These are phyloP conservation scores for Anorthoa munda DNA, from an alignment of 2,888 invertebrate species.

Conservation along the genomic window DNA sequence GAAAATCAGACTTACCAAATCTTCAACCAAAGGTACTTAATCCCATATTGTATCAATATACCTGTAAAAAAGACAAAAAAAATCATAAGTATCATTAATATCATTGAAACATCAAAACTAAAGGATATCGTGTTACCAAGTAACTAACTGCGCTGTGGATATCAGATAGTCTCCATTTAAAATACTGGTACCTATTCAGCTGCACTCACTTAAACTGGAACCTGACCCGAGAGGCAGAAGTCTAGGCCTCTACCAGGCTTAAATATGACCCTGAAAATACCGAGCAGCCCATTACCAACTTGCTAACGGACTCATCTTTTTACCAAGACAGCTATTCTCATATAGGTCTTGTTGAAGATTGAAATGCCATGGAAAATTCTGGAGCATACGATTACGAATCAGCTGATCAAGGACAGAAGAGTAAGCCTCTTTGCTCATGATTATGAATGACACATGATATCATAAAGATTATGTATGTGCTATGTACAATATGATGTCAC, in stretches of 20 bases:
- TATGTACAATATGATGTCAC: slow-evolving; percentile 39
- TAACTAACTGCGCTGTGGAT: background rate
- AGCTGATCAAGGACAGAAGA: slow-evolving; percentile 17
- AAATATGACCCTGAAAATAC: no score
- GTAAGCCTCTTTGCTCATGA: slow-evolving; percentile 9
- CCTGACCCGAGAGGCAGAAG: no score
- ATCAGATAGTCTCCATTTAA: background rate
- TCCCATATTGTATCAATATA: background rate
- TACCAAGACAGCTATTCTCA: background rate
- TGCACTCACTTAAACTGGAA: background rate
- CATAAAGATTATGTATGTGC: slow-evolving; percentile 10
- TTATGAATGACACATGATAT: slow-evolving; percentile 21
- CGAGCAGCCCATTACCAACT: background rate
- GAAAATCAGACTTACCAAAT: slow-evolving; percentile 30
- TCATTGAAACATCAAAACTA: background rate
- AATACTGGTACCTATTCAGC: background rate
- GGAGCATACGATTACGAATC: slow-evolving; percentile 23
- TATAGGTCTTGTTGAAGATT: background rate
- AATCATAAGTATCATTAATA: slow-evolving; percentile 24
- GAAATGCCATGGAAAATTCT: slow-evolving; percentile 33
- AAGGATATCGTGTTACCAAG: no score
- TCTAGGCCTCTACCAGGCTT: no score
- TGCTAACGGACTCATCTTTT: background rate
- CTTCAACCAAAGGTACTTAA: background rate
- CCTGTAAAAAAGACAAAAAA: slow-evolving; percentile 34